phyloP scores from a whole-genome alignment of 2,888 invertebrate genomes.

The Abrostola triplasia region DNA sequence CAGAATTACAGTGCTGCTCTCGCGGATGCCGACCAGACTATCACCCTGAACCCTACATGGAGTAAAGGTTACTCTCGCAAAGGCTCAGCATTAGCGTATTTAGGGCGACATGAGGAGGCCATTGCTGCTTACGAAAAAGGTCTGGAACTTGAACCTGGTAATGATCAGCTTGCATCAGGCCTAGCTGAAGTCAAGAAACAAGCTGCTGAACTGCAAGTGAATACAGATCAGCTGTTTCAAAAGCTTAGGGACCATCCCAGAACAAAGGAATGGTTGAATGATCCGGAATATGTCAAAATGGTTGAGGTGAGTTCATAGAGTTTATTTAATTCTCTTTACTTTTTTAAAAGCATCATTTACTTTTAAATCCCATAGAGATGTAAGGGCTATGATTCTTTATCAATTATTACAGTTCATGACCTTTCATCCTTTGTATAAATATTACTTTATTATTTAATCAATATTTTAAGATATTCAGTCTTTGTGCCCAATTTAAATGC shows the following conservation, averaged over 20 bases:
- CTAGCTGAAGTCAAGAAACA: conserved; percentile 89
- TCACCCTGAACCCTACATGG: conserved; percentile 95
- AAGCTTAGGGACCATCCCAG: conserved; percentile 91
- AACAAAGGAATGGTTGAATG: conserved; percentile 91
- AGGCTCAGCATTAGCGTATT: conserved; percentile 94
- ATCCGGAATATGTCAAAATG: conserved; percentile 91
- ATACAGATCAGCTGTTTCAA: conserved; percentile 78
- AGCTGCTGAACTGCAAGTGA: conserved; percentile 61
- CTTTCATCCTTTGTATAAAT: conserved; percentile 12
- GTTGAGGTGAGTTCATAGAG: conserved; percentile 79
- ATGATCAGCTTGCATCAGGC: conserved; percentile 91
- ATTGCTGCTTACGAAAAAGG: conserved; percentile 92
- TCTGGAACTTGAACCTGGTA: conserved; percentile 91
- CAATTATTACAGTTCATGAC: background rate
- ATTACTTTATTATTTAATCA: conserved; percentile 8
- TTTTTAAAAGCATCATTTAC: too few species aligned
- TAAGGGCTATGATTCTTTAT: background rate
- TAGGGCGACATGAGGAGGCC: conserved; percentile 93
- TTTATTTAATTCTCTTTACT: background rate
- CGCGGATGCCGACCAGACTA: conserved; percentile 95
- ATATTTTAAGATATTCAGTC: conserved; percentile 18
- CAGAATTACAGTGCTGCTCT: conserved; percentile 92
- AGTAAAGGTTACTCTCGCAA: conserved; percentile 96
- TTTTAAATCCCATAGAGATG: too few species aligned
- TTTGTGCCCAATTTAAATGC: conserved; percentile 7